Evolutionary conservation across 2,888 invertebrate species (phyloP).

Genomic region (Chouioia cunea): DNA sequence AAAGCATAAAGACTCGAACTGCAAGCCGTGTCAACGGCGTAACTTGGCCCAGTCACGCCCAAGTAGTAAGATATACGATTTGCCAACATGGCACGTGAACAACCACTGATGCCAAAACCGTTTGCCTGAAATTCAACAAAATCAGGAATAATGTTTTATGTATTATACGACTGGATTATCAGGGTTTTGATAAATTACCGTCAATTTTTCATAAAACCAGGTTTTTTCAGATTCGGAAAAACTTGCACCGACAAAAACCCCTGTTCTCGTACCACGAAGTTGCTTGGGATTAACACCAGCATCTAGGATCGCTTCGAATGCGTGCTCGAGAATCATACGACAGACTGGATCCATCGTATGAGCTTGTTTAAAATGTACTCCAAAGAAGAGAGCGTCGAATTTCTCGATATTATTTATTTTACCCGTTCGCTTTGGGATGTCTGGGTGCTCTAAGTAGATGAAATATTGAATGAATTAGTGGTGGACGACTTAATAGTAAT

Average conservation of each 20-base stretch:
- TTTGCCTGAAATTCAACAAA: conserved; percentile 58
- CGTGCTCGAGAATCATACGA: conserved; percentile 74
- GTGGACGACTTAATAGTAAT: too few species aligned
- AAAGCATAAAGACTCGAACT: conserved; percentile 90
- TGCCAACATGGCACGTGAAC: conserved; percentile 91
- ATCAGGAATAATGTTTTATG: not conserved
- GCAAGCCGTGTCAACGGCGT: conserved; percentile 92
- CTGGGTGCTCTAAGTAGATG: conserved; percentile 71
- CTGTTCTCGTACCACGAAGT: conserved; percentile 77
- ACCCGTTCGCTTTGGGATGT: conserved; percentile 82
- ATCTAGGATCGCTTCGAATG: conserved; percentile 72
- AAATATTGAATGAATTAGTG: too few species aligned
- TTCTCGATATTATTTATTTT: conserved; percentile 80
- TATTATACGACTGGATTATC: not conserved
- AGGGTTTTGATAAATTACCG: not conserved
- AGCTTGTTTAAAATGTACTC: conserved; percentile 72
- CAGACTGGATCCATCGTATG: conserved; percentile 74
- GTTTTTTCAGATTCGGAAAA: conserved; percentile 81
- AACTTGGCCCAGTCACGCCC: conserved; percentile 89
- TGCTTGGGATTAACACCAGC: conserved; percentile 75
- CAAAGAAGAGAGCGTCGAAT: conserved; percentile 74
- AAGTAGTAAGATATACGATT: conserved; percentile 89
- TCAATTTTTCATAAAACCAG: conserved; percentile 77
- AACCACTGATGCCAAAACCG: conserved; percentile 79
- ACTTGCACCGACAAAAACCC: conserved; percentile 81